These are phyloP conservation scores for Drosophila differens DNA, from an alignment of 2,888 invertebrate genomes.

Conservation along the genomic window DNA sequence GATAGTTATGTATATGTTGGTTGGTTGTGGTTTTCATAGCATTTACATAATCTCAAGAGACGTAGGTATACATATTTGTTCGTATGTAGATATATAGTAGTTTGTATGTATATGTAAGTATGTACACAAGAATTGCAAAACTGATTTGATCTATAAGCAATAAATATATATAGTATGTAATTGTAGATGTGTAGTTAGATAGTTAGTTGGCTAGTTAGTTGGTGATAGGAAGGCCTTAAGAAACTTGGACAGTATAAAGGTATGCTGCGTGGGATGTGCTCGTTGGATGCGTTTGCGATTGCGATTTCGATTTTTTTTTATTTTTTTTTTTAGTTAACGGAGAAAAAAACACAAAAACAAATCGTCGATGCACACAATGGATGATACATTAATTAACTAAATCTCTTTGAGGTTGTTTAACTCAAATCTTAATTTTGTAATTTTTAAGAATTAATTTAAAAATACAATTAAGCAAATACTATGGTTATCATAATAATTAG, in stretches of 20 bases:
- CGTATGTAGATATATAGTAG: conserved; percentile 14
- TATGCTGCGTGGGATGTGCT: conserved; percentile 24
- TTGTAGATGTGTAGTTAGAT: conserved; percentile 6
- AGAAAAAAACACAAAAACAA: conserved; percentile 53
- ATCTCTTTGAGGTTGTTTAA: conserved; percentile 4
- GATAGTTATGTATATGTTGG: conserved; percentile 1
- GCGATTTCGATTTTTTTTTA: background rate
- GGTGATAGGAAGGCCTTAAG: background rate
- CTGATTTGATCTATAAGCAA: conserved; percentile 41
- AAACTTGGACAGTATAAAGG: conserved; percentile 18
- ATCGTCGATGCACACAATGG: conserved; percentile 46
- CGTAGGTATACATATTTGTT: conserved; percentile 4
- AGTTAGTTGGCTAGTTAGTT: conserved; percentile 5
- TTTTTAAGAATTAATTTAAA: conserved; percentile 81
- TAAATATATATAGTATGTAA: conserved; percentile 5
- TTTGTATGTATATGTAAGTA: conserved; percentile 26
- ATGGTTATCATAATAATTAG: conserved; percentile 9
- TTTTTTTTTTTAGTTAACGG: background rate
- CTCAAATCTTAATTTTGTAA: conserved; percentile 64
- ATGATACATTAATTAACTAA: background rate
- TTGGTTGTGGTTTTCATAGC: conserved; percentile 2
- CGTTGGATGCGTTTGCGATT: background rate
- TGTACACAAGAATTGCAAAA: conserved; percentile 45
- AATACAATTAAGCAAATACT: conserved; percentile 75
- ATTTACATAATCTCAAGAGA: conserved; percentile 26